phyloP scores from a whole-genome alignment of 2,797 vertebrate genomes.

The Galagoides demidoff region DNA sequence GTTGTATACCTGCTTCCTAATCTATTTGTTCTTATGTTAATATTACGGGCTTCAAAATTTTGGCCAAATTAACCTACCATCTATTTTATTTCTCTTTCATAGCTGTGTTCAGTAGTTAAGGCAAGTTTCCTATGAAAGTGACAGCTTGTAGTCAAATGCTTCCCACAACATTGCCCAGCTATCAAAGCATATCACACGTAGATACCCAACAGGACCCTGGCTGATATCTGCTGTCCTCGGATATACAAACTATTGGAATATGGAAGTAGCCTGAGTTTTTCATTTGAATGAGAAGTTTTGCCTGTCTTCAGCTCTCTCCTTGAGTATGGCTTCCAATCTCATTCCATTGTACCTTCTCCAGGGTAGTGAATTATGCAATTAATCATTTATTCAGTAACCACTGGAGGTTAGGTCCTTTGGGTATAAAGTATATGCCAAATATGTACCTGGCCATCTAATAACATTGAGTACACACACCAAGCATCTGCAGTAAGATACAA shows the following conservation, averaged over 20 bases:
- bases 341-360: not conserved
- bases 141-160: not conserved
- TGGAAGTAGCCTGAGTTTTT: not conserved
- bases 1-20: not conserved
- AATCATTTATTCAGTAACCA: not conserved
- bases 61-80: not conserved
- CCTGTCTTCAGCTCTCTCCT: not conserved
- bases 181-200: not conserved
- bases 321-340: not conserved
- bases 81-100: not conserved
- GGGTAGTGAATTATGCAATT: not conserved
- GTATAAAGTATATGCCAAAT: not conserved
- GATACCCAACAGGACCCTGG: not conserved
- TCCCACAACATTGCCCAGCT: not conserved
- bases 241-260: not conserved
- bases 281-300: not conserved
- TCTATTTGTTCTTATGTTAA: not conserved
- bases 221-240: not conserved
- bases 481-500: not conserved
- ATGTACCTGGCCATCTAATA: not conserved
- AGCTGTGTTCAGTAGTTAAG: not conserved
- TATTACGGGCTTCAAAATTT: not conserved
- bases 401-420: not conserved
- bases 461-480: not conserved
- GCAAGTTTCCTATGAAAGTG: not conserved